Evolutionary conservation across 2,113 vertebrate genomes (phyloP).

Genomic region (western clawed frog (Xenopus tropicalis)): UCB_Xtro_10.0 CM004443.2:103733001-103733500

Average conservation of each 20-base stretch:
- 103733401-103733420: too few species aligned
- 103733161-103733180: constrained; percentile 4
- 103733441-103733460: too few species aligned
- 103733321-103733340: too few species aligned
- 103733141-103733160: constrained; percentile 14
- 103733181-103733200: constrained; percentile 18
- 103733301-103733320: background rate
- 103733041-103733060: constrained; percentile 1
- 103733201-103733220: constrained; percentile 5
- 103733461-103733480: too few species aligned
- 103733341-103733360: too few species aligned
- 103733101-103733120: constrained; percentile 1
- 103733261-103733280: background rate
- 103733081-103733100: background rate
- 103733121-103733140: constrained; percentile 9
- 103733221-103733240: constrained; percentile 6
- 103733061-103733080: constrained; percentile 5
- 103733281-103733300: background rate
- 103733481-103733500: too few species aligned
- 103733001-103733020: too few species aligned
- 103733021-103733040: background rate
- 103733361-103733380: too few species aligned
- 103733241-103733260: constrained; percentile 16
- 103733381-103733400: too few species aligned
- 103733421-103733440: too few species aligned